phyloP scores from a whole-genome alignment of 37 sponge, comb jelly and placozoan genomes.

The Halichondria panicea region DNA sequence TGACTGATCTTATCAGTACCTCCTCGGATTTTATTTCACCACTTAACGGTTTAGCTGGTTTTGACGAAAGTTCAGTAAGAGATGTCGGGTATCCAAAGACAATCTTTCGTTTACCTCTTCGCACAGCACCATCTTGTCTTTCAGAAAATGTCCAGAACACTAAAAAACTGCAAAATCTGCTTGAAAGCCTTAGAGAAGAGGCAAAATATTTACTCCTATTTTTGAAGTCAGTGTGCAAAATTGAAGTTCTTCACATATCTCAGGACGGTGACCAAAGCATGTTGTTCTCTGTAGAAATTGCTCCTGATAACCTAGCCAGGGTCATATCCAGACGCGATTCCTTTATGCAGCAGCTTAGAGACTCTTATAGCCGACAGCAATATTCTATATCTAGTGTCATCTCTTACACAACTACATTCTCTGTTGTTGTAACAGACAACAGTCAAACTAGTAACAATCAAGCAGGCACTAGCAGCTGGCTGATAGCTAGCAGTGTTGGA shows the following conservation, averaged over 20 bases:
- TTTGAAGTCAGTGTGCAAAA: slow-evolving; percentile 35
- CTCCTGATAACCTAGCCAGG: not conserved
- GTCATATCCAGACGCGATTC: not conserved
- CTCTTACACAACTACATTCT: slow-evolving; percentile 1
- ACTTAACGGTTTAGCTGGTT: slow-evolving; percentile 36
- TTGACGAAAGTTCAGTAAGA: not conserved
- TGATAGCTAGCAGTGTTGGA: slow-evolving; percentile 31
- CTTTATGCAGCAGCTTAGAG: not conserved
- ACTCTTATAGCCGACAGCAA: not conserved
- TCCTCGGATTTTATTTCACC: slow-evolving; percentile 6
- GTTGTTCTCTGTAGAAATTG: not conserved
- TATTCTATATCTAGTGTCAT: not conserved
- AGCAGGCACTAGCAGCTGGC: not conserved
- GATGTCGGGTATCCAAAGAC: slow-evolving; percentile 37
- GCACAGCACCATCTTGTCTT: slow-evolving; percentile 39
- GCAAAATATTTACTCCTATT: slow-evolving; percentile 57
- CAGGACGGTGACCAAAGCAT: not conserved
- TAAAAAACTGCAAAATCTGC: slow-evolving; percentile 26
- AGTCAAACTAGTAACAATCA: not conserved
- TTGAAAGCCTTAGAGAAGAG: slow-evolving; percentile 21
- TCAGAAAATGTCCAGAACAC: slow-evolving; percentile 33
- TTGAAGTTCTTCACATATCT: slow-evolving; percentile 44
- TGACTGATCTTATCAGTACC: not conserved
- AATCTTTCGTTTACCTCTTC: slow-evolving; percentile 82
- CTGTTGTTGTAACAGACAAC: slow-evolving; percentile 1